Conservation (phyloP, 2,113 vertebrate genomes). For the Macrotus californicus region DNA sequence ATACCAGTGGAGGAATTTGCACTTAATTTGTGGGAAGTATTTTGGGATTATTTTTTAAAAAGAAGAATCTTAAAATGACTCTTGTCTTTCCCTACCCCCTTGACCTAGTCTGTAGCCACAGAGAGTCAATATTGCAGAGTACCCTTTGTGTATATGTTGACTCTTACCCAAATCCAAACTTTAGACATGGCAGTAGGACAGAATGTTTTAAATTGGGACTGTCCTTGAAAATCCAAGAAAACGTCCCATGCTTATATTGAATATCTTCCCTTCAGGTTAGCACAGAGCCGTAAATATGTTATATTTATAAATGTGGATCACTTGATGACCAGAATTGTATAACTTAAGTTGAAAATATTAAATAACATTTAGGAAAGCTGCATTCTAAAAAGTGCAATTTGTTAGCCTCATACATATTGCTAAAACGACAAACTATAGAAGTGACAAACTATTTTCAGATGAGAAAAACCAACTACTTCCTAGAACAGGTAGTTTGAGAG, state of each 20-base stretch:
- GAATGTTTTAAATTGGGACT: conserved; percentile 19
- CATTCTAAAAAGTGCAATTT: neutral
- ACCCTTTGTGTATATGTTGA: neutral
- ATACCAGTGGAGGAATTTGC: neutral
- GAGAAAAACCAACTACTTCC: neutral
- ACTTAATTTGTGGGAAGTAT: neutral
- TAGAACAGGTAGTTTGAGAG: conserved; percentile 33
- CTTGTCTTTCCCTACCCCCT: neutral
- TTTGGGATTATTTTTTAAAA: conserved; percentile 21
- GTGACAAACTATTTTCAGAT: conserved; percentile 39
- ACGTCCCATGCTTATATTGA: neutral
- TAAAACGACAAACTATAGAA: conserved; percentile 13
- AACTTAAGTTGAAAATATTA: conserved; percentile 9
- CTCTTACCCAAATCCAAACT: neutral
- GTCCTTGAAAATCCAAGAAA: conserved; percentile 17
- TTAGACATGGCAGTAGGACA: neutral
- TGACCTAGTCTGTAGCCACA: neutral
- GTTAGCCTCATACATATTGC: neutral
- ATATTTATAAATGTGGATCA: neutral
- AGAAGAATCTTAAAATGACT: neutral
- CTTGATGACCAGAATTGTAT: neutral
- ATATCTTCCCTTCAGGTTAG: neutral
- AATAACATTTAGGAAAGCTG: conserved; percentile 7
- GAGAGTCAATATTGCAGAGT: neutral
- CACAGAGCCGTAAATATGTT: neutral